Evolutionary conservation across 2,113 vertebrate genomes (phyloP).

Genomic region (Paracanthobrama guichenoti): DNA sequence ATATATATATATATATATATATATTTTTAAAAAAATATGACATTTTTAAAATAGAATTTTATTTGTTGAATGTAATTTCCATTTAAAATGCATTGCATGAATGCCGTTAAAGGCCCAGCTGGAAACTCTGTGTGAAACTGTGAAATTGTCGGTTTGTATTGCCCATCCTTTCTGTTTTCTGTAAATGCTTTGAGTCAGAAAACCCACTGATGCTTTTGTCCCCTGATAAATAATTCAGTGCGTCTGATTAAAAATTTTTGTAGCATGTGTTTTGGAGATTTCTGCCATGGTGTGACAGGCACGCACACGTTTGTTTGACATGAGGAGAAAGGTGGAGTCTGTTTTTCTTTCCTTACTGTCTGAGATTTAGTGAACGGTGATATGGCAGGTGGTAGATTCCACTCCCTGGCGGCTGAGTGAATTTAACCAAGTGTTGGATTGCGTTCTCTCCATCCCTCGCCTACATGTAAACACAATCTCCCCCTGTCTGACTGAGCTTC

Average conservation of each 20-base stretch:
- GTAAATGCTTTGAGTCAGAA: conserved; percentile 33
- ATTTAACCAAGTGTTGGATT: conserved; percentile 61
- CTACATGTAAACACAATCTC: conserved; percentile 58
- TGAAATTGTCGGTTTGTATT: not conserved
- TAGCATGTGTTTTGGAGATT: conserved; percentile 32
- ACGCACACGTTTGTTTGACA: conserved; percentile 34
- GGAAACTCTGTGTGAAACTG: not conserved
- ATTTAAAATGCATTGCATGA: not conserved
- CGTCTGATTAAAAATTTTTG: conserved; percentile 53
- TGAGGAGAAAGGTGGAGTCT: conserved; percentile 18
- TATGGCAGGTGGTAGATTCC: conserved; percentile 47
- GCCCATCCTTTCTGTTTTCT: not conserved
- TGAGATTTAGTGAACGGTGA: conserved; percentile 50
- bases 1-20: no score
- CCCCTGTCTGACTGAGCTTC: conserved; percentile 44
- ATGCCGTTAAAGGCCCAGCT: not conserved
- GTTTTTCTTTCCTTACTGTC: conserved; percentile 46
- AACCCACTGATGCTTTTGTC: conserved; percentile 51
- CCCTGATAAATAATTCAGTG: conserved; percentile 55
- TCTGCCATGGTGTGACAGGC: not conserved
- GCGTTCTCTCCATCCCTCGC: conserved; percentile 42
- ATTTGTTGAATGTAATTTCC: not conserved
- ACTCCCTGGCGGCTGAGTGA: conserved; percentile 52
- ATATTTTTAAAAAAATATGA: no score
- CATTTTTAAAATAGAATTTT: not conserved